Evolutionary conservation across 2,888 invertebrate species (phyloP).

Genomic region (Neuroscelio doddi): DNA sequence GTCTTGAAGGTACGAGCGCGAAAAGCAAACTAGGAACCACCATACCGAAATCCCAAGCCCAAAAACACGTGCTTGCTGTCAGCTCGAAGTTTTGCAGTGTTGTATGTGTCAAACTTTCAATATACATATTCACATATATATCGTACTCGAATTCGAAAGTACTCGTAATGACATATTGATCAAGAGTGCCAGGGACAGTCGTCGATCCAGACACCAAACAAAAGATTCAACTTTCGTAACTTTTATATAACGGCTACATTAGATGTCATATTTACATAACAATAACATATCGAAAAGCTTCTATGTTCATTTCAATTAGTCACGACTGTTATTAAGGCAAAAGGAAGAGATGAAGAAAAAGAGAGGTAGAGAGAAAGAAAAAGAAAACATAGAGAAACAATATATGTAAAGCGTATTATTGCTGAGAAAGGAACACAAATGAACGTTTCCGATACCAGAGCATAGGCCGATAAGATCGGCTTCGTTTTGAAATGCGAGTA

Average conservation of each 20-base stretch:
- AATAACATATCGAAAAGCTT: too few species aligned
- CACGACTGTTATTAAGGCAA: neutral
- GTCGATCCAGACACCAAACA: neutral
- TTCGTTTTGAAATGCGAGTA: constrained; percentile 32
- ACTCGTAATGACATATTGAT: constrained; percentile 10
- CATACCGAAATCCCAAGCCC: neutral
- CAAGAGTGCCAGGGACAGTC: constrained; percentile 3
- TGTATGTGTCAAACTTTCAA: neutral
- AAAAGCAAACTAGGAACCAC: neutral
- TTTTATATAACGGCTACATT: too few species aligned
- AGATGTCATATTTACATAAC: too few species aligned
- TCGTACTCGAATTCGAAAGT: constrained; percentile 8
- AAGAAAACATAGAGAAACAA: neutral
- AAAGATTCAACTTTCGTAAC: too few species aligned
- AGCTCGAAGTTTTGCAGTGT: neutral
- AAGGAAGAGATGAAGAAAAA: constrained; percentile 5
- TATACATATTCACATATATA: neutral
- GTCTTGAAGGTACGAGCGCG: neutral
- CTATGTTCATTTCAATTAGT: neutral
- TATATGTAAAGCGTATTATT: constrained; percentile 7
- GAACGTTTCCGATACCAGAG: constrained; percentile 30
- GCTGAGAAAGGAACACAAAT: constrained; percentile 17
- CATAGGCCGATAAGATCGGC: constrained; percentile 34
- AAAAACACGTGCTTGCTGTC: neutral
- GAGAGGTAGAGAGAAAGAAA: neutral